Percentiles rank a stretch among this genome's conserved stretches.
Evolutionary conservation across 2,797 vertebrate species (phyloP).

Genomic region (Parauchenoglanis punctatus): DNA sequence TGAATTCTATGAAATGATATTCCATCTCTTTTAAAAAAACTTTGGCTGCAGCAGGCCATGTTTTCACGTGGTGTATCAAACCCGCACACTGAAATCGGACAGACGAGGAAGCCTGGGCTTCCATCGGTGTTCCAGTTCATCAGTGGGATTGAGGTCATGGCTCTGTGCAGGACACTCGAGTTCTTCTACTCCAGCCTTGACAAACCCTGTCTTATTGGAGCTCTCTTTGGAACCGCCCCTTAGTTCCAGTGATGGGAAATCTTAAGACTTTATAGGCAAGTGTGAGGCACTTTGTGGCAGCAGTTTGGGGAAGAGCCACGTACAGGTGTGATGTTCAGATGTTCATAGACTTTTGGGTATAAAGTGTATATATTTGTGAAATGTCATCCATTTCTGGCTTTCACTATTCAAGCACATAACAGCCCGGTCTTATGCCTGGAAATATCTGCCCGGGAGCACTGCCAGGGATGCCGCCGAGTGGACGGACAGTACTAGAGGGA

Average conservation of each 20-base stretch:
- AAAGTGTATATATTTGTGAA: background rate
- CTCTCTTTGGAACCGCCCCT: background rate
- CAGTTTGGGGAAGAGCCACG: background rate
- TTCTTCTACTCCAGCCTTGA: background rate
- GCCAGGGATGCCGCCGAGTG: background rate
- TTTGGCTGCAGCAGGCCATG: background rate
- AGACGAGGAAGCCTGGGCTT: background rate
- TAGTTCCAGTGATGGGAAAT: background rate
- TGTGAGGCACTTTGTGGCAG: background rate
- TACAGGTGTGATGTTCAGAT: background rate
- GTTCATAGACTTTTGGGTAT: background rate
- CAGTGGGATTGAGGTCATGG: background rate
- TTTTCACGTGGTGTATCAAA: background rate
- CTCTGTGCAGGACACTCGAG: too few species aligned
- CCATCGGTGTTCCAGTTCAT: background rate
- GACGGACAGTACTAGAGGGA: background rate
- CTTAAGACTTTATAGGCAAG: background rate
- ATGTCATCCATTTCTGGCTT: background rate
- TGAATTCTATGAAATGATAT: background rate
- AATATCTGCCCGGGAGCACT: background rate
- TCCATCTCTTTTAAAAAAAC: too few species aligned
- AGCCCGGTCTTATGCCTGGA: background rate
- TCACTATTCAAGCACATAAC: background rate
- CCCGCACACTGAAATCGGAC: background rate
- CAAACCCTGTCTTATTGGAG: background rate